Evolutionary conservation across 2,888 invertebrate genomes (phyloP).

Genomic region (Polia nebulosa): DNA sequence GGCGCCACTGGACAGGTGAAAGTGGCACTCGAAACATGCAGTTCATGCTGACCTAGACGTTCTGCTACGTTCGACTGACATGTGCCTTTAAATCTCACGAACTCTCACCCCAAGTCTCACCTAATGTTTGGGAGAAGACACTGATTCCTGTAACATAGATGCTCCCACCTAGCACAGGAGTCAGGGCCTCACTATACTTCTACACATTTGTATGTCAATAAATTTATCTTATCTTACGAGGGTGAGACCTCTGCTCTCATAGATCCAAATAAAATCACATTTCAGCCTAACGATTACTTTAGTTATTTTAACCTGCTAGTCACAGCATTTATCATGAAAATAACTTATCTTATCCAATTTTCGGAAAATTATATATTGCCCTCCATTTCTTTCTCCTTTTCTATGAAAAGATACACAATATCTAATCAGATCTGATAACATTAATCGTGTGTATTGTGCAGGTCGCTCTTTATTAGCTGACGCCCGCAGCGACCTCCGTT

Average conservation of each 20-base stretch:
- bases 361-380: constrained; percentile 9
- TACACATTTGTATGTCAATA: no score
- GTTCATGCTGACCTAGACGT: not conserved
- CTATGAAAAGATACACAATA: constrained; percentile 15
- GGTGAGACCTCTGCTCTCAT: not conserved
- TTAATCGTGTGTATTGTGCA: constrained; percentile 69
- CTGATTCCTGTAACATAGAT: no score
- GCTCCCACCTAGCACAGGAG: no score
- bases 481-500: constrained; percentile 93
- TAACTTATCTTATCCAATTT: constrained; percentile 21
- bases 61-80: not conserved
- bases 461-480: constrained; percentile 93
- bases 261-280: not conserved
- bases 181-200: no score
- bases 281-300: not conserved
- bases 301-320: constrained; percentile 13
- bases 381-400: constrained; percentile 24
- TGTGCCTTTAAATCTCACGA: not conserved
- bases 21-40: constrained; percentile 20
- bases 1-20: constrained; percentile 17
- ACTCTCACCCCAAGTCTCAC: not conserved
- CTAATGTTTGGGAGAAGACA: no score
- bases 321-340: not conserved
- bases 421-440: constrained; percentile 33
- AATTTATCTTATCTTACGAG: no score